phyloP scores from a whole-genome alignment of 2,888 invertebrate species.

The Lutraria lutraria region DNA sequence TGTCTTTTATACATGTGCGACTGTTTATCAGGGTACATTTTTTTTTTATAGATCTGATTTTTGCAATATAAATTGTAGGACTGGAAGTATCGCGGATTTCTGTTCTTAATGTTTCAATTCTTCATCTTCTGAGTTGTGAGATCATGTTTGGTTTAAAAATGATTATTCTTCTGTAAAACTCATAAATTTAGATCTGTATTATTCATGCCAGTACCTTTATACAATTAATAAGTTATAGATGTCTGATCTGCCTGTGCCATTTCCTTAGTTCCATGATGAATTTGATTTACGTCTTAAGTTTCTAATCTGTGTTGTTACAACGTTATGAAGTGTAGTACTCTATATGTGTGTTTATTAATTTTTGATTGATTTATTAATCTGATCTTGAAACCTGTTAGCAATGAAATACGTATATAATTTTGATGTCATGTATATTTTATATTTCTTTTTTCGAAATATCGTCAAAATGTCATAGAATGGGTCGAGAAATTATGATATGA shows the following conservation, averaged over 20 bases:
- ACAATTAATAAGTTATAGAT: background rate
- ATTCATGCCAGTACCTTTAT: background rate
- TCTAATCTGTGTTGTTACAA: no score
- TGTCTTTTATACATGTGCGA: no score
- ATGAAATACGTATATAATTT: background rate
- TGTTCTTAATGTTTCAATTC: background rate
- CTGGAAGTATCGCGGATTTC: background rate
- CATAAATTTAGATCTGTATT: background rate
- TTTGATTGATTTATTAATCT: background rate
- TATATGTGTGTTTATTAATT: background rate
- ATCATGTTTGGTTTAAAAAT: background rate
- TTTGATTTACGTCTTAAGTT: background rate
- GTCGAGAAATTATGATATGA: background rate
- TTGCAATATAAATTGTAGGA: background rate
- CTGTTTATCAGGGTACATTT: no score
- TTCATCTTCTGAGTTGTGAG: background rate
- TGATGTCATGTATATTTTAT: background rate
- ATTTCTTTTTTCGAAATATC: background rate
- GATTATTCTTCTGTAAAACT: background rate
- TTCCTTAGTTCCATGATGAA: background rate
- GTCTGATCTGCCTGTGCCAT: background rate
- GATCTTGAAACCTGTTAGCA: background rate
- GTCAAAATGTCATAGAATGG: background rate
- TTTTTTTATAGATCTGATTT: slow-evolving; percentile 6
- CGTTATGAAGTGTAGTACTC: background rate